Conservation (phyloP, 2,113 vertebrate species). For the Campylomormyrus tamandua region DNA sequence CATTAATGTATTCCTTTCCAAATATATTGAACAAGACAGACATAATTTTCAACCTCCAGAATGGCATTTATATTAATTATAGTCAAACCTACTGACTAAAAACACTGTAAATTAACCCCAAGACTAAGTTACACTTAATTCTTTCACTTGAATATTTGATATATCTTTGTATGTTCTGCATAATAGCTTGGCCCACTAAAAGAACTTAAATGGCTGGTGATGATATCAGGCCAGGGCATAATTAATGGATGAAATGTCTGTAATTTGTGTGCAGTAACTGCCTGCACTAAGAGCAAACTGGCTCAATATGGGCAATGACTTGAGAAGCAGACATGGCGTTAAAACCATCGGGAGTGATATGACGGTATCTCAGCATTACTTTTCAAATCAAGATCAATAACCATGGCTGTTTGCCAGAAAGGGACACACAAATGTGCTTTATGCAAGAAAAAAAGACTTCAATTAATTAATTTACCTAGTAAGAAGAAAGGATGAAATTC, state of each 20-base stretch:
- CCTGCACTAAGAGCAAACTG: not conserved
- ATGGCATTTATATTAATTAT: slow-evolving; percentile 8
- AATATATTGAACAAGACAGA: not conserved
- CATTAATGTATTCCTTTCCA: not conserved
- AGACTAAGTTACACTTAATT: not conserved
- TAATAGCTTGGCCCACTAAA: not conserved
- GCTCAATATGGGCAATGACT: not conserved
- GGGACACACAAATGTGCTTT: not conserved
- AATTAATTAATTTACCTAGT: not conserved
- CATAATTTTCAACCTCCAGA: not conserved
- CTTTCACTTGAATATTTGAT: not conserved
- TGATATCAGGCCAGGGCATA: not conserved
- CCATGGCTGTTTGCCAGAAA: not conserved
- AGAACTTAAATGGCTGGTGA: not conserved
- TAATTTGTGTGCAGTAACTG: not conserved
- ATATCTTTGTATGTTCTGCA: not conserved
- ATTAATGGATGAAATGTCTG: not conserved
- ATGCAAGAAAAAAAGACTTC: not conserved
- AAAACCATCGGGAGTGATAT: not conserved
- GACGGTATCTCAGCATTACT: not conserved
- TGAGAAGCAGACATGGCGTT: not conserved
- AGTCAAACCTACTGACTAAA: not conserved
- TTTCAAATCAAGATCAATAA: not conserved
- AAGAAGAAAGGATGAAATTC: not conserved
- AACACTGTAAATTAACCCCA: not conserved